Base-by-base conservation (phyloP, 2,888 invertebrate species). In the Zelleria hepariella region DNA sequence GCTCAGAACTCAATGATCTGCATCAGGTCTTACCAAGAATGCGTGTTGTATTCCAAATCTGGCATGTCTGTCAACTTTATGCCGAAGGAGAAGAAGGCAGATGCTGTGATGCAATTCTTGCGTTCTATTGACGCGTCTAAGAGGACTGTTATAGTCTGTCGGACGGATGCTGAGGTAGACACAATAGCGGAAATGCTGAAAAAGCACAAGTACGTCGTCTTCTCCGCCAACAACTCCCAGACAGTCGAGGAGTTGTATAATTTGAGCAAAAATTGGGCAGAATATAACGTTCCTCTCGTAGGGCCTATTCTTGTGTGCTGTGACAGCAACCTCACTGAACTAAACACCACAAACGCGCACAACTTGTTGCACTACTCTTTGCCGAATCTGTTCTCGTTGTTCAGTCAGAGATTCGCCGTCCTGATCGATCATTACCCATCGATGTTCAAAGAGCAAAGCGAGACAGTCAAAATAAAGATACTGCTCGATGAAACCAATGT, bases 1-100 rank as follows among this genome's bases (percentile, higher is more conserved):
- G 87, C 92, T 18, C 82, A 88, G 0, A 89, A 91, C 67, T 92
- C 94, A 0, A 82, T 93, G 0, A 78, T 95, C 4, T 92, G 93
- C 60, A 93, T 96, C 59, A 91, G 92, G 0, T 93, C 94, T 23
- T 92, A 92, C 66, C 89, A 94, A 65, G 95, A 96, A 79, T 94
- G 94, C 55, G 91, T 94, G 0, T 80, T 95, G 15, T 95, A 94
- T 77, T 93, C 92, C 66, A 90, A 73, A 80, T 90, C 64, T 61
- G 82, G 70, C n/a, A 83, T 80, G 18, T 69, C 77, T 0, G 79
- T 86, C 0, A 74, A 74, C 59, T 83, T 82, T 54, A 73, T 84
- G 1, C 73, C 75, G 25, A 76, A 81, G 7, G 73, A 80, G 2
- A 75, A 79, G 2, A 93, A 92, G 75, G 60, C 79, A 0, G 65